Conservation (phyloP, 2,888 invertebrate genomes). For the Nasonia oneida region DNA sequence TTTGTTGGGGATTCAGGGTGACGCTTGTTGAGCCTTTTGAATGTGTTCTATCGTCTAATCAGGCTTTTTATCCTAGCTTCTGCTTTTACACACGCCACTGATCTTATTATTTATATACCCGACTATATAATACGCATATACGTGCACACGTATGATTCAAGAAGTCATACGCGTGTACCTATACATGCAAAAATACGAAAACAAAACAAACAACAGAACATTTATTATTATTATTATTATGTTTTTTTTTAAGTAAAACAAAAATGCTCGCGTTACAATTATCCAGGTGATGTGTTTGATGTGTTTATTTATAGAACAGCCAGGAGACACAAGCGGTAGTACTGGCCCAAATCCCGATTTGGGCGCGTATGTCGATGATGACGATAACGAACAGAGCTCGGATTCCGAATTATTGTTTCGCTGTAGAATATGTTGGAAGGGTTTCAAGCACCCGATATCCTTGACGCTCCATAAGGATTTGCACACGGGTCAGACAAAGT, state of each 20-base stretch:
- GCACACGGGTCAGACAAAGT: constrained; percentile 84
- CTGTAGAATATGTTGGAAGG: constrained; percentile 84
- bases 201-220: constrained; percentile 37
- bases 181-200: constrained; percentile 18
- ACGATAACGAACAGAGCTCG: constrained; percentile 72
- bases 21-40: constrained; percentile 64
- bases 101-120: constrained; percentile 47
- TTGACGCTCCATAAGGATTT: constrained; percentile 83
- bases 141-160: not conserved
- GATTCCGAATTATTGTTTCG: constrained; percentile 83
- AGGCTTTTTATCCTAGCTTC: constrained; percentile 66
- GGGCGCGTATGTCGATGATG: constrained; percentile 71
- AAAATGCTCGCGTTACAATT: constrained; percentile 49
- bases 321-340: constrained; percentile 69
- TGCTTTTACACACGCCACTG: constrained; percentile 64
- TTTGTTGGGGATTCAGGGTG: constrained; percentile 62
- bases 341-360: constrained; percentile 71
- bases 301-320: constrained; percentile 76
- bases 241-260: constrained; percentile 18
- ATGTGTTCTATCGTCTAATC: constrained; percentile 65
- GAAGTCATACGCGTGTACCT: constrained; percentile 11
- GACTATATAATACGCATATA: not conserved
- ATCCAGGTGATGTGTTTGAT: constrained; percentile 68
- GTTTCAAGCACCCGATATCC: constrained; percentile 84
- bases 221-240: not conserved